Evolutionary conservation across 2,113 vertebrate genomes (phyloP).

Genomic region (Perca fluviatilis): DNA sequence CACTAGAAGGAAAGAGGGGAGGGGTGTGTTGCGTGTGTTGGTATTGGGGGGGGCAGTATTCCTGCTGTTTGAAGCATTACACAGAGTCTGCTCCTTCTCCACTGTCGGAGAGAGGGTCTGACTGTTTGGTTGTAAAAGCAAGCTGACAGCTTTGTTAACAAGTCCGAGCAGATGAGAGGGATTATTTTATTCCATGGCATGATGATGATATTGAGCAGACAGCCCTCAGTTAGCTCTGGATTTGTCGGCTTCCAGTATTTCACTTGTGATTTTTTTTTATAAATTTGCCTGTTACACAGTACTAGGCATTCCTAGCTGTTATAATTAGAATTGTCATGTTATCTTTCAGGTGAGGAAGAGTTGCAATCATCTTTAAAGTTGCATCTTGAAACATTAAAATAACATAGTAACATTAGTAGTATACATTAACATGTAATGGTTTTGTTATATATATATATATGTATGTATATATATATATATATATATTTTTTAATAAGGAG

Average conservation of each 20-base stretch:
- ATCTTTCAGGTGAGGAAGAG: constrained; percentile 23
- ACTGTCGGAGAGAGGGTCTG: constrained; percentile 81
- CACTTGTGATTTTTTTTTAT: constrained; percentile 58
- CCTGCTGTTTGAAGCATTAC: constrained; percentile 50
- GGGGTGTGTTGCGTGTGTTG: constrained; percentile 13
- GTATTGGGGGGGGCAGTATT: constrained; percentile 14
- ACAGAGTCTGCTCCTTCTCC: constrained; percentile 38
- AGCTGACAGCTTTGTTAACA: constrained; percentile 90
- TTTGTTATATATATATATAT: neutral
- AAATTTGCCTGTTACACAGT: constrained; percentile 32
- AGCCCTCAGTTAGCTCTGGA: constrained; percentile 64
- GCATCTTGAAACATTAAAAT: neutral
- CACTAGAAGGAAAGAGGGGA: constrained; percentile 50
- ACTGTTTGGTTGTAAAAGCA: constrained; percentile 87
- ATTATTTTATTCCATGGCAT: constrained; percentile 88
- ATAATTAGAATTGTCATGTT: constrained; percentile 19
- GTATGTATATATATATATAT: no score
- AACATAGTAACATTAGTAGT: neutral
- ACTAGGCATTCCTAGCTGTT: constrained; percentile 45
- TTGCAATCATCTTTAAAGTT: neutral
- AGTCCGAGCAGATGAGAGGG: constrained; percentile 89
- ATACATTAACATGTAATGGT: neutral
- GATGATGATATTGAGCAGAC: constrained; percentile 76
- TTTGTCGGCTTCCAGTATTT: constrained; percentile 64
- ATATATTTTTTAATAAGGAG: neutral